Conservation (phyloP, 2,888 invertebrate species). For the Tetragonisca angustula region DNA sequence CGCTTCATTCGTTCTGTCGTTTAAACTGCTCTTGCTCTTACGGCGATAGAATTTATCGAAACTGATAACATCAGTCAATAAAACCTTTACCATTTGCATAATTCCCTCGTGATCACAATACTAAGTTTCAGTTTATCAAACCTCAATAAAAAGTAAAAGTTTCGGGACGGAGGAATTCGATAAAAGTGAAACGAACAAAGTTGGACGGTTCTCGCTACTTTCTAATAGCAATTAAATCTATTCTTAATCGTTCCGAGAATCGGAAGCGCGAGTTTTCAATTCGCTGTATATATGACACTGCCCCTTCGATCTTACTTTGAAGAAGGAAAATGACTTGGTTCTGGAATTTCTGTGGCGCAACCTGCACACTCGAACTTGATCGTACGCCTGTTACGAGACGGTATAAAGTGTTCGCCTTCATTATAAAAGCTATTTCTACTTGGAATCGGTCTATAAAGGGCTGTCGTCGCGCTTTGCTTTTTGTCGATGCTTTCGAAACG, state of each 20-base stretch:
- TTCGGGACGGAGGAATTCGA: not conserved
- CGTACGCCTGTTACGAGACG: constrained; percentile 41
- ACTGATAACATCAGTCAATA: not conserved
- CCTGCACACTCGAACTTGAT: constrained; percentile 42
- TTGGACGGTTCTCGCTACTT: not conserved
- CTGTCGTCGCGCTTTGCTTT: constrained; percentile 39
- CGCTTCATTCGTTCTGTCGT: too few relatives aligned
- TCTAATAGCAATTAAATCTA: constrained; percentile 20
- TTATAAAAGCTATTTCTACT: constrained; percentile 63
- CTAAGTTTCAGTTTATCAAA: not conserved
- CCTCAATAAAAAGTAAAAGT: not conserved
- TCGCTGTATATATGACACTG: not conserved
- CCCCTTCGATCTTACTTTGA: not conserved
- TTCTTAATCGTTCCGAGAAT: constrained; percentile 27
- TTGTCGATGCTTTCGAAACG: constrained; percentile 54
- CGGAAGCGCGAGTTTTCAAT: not conserved
- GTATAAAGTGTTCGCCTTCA: constrained; percentile 63
- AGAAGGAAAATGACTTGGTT: constrained; percentile 27
- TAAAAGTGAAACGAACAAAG: constrained; percentile 9
- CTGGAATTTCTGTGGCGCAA: constrained; percentile 51
- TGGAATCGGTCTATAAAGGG: constrained; percentile 38
- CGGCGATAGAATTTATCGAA: too few relatives aligned
- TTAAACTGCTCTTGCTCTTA: too few relatives aligned
- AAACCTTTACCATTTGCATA: not conserved
- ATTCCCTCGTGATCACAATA: not conserved